Conservation (phyloP, 2,797 vertebrate genomes). For the Benthosema pterotum region DNA sequence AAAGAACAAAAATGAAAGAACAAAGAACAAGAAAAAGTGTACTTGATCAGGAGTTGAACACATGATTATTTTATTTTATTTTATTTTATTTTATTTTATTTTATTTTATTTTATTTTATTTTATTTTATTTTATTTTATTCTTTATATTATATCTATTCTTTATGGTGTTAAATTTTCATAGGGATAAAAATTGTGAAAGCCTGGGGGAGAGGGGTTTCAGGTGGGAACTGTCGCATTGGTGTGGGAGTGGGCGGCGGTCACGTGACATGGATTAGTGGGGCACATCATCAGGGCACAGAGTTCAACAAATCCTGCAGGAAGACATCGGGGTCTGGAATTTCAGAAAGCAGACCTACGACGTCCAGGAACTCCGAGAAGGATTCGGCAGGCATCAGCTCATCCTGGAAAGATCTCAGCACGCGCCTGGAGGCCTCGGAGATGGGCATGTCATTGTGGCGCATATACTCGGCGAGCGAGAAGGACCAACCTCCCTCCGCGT, state of each 20-base stretch:
- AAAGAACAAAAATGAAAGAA: too few species aligned
- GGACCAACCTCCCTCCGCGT: constrained; percentile 99
- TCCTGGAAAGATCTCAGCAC: constrained; percentile 97
- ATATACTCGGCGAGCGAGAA: constrained; percentile 98
- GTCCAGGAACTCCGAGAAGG: constrained; percentile 93
- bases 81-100: too few species aligned
- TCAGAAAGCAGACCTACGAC: constrained; percentile 94
- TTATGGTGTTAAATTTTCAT: background rate
- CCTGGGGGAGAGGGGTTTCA: constrained; percentile 22
- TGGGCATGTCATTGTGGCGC: constrained; percentile 98
- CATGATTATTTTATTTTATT: too few species aligned
- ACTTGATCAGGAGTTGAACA: too few species aligned
- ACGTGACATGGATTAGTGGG: constrained; percentile 12
- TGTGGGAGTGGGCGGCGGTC: constrained; percentile 17
- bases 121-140: too few species aligned
- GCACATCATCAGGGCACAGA: constrained; percentile 88
- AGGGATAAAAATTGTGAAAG: constrained; percentile 28
- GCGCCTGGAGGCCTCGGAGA: constrained; percentile 94
- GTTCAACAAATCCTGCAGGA: constrained; percentile 95
- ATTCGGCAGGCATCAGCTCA: constrained; percentile 97
- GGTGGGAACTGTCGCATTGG: constrained; percentile 58
- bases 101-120: too few species aligned
- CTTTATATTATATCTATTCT: too few species aligned
- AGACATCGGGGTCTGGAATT: constrained; percentile 90
- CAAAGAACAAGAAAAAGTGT: too few species aligned